Evolutionary conservation across 1,140 invertebrate species (phyloP).

Genomic region (Amyelois transitella): DNA sequence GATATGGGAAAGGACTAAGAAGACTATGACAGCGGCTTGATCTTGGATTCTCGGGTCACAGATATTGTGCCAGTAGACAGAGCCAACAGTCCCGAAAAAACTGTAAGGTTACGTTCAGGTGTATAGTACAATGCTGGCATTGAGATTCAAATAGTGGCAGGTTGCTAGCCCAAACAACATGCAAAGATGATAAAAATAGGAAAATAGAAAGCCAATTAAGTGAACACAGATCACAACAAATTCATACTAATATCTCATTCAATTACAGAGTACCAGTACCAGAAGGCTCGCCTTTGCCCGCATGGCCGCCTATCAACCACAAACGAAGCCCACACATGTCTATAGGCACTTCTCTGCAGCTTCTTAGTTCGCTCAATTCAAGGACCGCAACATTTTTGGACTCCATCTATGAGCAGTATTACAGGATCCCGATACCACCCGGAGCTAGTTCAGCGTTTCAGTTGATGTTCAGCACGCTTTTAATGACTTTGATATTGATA

Average conservation of each 20-base stretch:
- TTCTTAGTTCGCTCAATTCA: slow-evolving; percentile 19
- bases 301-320: slow-evolving; percentile 23
- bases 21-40: neutral
- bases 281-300: slow-evolving; percentile 15
- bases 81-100: too few species aligned
- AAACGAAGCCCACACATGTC: slow-evolving; percentile 30
- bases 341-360: slow-evolving; percentile 16
- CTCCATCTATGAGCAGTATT: slow-evolving; percentile 26
- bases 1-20: neutral
- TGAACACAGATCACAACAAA: too few species aligned
- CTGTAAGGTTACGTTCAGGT: too few species aligned
- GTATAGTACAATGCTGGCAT: neutral
- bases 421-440: slow-evolving; percentile 24
- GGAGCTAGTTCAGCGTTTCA: neutral
- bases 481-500: neutral
- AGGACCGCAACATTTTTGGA: slow-evolving; percentile 30
- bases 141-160: too few species aligned
- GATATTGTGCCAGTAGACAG: too few species aligned
- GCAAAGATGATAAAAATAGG: neutral
- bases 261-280: slow-evolving; percentile 30
- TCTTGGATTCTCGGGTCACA: too few species aligned
- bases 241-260: too few species aligned
- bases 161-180: too few species aligned
- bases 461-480: neutral
- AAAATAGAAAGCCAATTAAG: neutral